Percentiles rank a stretch among this genome's conserved stretches.
Evolutionary conservation across 1,140 invertebrate genomes (phyloP).

Genomic region (Macrotrachela quadricornifera): DNA sequence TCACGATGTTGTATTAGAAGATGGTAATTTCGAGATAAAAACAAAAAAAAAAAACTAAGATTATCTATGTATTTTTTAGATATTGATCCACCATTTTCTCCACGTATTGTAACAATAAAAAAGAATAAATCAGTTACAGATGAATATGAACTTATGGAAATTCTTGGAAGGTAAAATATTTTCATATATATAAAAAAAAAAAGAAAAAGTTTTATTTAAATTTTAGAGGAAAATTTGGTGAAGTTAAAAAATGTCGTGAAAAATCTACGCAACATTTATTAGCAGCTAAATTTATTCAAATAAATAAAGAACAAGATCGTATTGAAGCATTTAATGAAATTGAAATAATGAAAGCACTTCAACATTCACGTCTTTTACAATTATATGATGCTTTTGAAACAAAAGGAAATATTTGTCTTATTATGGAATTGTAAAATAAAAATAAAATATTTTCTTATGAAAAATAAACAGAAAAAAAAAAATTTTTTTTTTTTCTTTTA

Average conservation of each 20-base stretch:
- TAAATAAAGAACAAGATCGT: constrained; percentile 52
- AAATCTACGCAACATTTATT: constrained; percentile 52
- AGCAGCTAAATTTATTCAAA: constrained; percentile 71
- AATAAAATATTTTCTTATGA: too few species aligned
- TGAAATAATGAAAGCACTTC: constrained; percentile 75
- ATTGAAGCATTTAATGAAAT: constrained; percentile 78
- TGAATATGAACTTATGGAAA: constrained; percentile 27
- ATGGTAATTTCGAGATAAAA: too few species aligned
- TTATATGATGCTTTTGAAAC: constrained; percentile 84
- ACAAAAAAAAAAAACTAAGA: too few species aligned
- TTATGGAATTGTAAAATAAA: constrained; percentile 69
- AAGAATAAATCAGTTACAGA: constrained; percentile 31
- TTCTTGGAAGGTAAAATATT: constrained; percentile 29
- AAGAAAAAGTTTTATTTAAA: constrained; percentile 1
- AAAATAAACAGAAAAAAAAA: background rate
- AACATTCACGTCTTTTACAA: constrained; percentile 78
- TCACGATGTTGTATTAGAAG: too few species aligned
- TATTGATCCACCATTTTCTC: too few species aligned
- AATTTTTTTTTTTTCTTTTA: constrained; percentile 24
- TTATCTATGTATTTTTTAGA: too few species aligned
- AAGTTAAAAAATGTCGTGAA: constrained; percentile 72
- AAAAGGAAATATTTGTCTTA: constrained; percentile 69
- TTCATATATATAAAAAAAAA: background rate
- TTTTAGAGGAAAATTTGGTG: constrained; percentile 84
- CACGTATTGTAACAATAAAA: constrained; percentile 12